These are phyloP conservation scores for Tetranychus urticae DNA, from an alignment of 1,140 invertebrate species.

Conservation along the genomic window DNA sequence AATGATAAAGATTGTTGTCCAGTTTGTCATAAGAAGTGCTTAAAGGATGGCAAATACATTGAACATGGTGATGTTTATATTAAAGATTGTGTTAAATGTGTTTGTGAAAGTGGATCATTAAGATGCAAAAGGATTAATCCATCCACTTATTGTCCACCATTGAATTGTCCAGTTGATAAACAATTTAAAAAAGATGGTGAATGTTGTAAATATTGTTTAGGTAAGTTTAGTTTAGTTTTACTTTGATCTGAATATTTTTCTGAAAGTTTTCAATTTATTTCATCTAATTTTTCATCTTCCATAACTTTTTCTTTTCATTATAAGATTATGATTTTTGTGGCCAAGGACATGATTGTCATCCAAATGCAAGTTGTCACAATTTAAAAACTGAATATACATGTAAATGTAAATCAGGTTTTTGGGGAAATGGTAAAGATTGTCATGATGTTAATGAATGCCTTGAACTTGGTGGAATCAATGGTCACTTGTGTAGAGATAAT, in stretches of 20 bases:
- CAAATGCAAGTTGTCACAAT: constrained; percentile 57
- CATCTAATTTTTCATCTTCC: too few relatives aligned
- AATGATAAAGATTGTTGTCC: constrained; percentile 57
- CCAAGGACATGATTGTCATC: constrained; percentile 49
- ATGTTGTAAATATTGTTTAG: too few relatives aligned
- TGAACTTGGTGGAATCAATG: constrained; percentile 39
- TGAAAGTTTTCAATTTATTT: too few relatives aligned
- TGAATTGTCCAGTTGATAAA: too few relatives aligned
- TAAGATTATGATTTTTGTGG: constrained; percentile 66
- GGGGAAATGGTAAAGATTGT: constrained; percentile 50
- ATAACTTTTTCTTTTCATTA: not conserved
- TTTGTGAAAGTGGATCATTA: too few relatives aligned
- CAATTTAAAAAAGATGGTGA: too few relatives aligned
- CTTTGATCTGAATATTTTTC: too few relatives aligned
- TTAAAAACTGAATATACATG: constrained; percentile 57
- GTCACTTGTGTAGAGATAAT: constrained; percentile 40
- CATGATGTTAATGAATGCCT: constrained; percentile 60
- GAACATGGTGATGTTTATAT: constrained; percentile 42
- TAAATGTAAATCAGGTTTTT: constrained; percentile 53
- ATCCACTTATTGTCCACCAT: too few relatives aligned
- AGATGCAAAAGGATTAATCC: too few relatives aligned
- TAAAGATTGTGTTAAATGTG: too few relatives aligned
- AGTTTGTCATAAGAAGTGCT: constrained; percentile 51
- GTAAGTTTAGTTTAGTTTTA: too few relatives aligned
- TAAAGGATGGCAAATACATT: constrained; percentile 36